These are phyloP conservation scores for Vidua macroura DNA, from an alignment of 2,113 vertebrate genomes.

Conservation along the genomic window DNA sequence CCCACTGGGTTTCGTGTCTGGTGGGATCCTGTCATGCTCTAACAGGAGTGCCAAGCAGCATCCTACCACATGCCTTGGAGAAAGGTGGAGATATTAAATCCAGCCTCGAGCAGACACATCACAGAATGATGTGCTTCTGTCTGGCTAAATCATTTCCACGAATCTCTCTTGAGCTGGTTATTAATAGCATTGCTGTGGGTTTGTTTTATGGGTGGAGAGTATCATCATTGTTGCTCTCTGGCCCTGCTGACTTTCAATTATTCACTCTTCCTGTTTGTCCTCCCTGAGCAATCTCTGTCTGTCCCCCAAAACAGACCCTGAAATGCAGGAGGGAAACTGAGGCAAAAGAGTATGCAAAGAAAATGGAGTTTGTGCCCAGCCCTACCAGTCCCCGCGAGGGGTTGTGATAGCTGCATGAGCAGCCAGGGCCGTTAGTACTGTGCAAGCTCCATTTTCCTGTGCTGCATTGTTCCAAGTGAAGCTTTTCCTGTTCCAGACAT, in stretches of 20 bases:
- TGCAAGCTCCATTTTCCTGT: not conserved
- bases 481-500: not conserved
- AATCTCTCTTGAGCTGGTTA: not conserved
- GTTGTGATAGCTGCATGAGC: not conserved
- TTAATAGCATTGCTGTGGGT: not conserved
- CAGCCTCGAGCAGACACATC: rapidly evolving
- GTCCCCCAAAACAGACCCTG: not conserved
- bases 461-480: not conserved
- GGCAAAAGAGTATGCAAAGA: not conserved
- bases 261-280: not conserved
- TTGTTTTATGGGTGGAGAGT: not conserved
- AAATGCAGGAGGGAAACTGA: not conserved
- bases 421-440: not conserved
- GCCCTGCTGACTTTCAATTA: not conserved
- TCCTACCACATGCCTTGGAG: not conserved
- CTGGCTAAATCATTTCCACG: not conserved
- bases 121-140: not conserved
- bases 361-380: not conserved
- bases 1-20: rapidly evolving
- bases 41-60: not conserved
- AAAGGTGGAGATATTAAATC: not conserved
- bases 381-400: rapidly evolving
- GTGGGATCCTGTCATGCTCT: not conserved
- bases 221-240: not conserved
- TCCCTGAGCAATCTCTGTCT: not conserved